phyloP scores from a whole-genome alignment of 2,113 vertebrate genomes.

The Clarias macrocephalus region DNA sequence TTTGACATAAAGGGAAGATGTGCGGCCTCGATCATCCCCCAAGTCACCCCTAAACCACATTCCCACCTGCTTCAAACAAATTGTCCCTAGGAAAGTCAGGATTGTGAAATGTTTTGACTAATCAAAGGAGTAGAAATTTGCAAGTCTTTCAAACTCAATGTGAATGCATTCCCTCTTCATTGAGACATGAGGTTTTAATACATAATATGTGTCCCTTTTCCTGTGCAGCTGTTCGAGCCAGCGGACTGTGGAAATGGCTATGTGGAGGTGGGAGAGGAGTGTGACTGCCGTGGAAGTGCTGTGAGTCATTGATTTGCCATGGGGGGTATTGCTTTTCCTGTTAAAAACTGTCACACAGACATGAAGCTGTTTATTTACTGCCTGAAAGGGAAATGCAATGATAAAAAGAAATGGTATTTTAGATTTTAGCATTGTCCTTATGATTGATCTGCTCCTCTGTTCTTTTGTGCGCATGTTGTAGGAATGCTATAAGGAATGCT shows the following conservation, averaged over 20 bases:
- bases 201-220: not conserved
- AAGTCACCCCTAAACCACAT: not conserved
- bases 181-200: not conserved
- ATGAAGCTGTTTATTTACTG: not conserved
- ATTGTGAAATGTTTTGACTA: not conserved
- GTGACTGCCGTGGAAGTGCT: slow-evolving; percentile 88
- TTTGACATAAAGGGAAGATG: not conserved
- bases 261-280: slow-evolving; percentile 94
- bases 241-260: slow-evolving; percentile 97
- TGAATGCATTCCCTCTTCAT: not conserved
- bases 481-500: slow-evolving; percentile 93
- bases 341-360: not conserved
- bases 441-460: not conserved
- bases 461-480: slow-evolving; percentile 54
- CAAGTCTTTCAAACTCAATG: not conserved
- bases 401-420: not conserved
- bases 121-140: not conserved
- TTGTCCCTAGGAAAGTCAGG: not conserved
- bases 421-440: not conserved
- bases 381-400: not conserved
- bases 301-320: slow-evolving; percentile 68
- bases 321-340: not conserved
- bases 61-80: not conserved
- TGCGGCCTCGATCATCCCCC: not conserved
- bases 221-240: slow-evolving; percentile 84